Evolutionary conservation across 2,888 invertebrate species (phyloP), one percentile per base, ranked within the genome.

Genomic region (Cheilosia scutellata): DNA sequence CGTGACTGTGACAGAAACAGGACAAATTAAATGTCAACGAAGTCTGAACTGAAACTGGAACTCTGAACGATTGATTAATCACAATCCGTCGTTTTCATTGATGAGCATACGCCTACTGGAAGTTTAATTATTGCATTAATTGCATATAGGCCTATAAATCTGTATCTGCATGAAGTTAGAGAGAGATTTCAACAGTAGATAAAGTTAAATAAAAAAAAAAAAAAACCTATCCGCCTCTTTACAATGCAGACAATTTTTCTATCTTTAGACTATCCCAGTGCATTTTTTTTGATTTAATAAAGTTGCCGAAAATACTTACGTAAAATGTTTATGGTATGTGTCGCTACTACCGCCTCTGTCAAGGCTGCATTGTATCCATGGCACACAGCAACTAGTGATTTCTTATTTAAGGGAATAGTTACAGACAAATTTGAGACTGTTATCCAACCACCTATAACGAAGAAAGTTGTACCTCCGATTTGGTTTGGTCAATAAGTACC

Each of bases 311-410:
- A 2, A 60, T 76, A 91, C 91, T 90, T 89, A 91, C 91, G 91
- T 49, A 91, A 88, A 20, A 91, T 90, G 86, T 91, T 91, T 9
- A 91, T 90, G 9, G 91, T 92, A 44, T 91, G 91, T 0, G 92
- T 91, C 2, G 91, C 90, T 11, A 91, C 90, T 29, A 91, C 91
- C 87, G 91, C 91, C 72, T 91, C 91, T 0, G 91, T 90, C 44
- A 92, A 88, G 37, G 91, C 91, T 68, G 89, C 88, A 75, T 91
- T 91, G n/a, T 90, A 89, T 9, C 90, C 91, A 80, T 91, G 91
- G 57, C 91, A 91, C 3, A 92, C 91, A 9, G 89, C 89, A 6
- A 91, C 89, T 79, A 91, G 90, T 1, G 90, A 89, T 33, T 90
- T 90, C 57, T 90, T 92, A 55, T 91, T 90, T 3, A 91, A 87